Evolutionary conservation across 92 coral and sea anemone genomes (phyloP), one percentile per base, ranked within the genome.

Genomic region (Phenganax marumi): DNA sequence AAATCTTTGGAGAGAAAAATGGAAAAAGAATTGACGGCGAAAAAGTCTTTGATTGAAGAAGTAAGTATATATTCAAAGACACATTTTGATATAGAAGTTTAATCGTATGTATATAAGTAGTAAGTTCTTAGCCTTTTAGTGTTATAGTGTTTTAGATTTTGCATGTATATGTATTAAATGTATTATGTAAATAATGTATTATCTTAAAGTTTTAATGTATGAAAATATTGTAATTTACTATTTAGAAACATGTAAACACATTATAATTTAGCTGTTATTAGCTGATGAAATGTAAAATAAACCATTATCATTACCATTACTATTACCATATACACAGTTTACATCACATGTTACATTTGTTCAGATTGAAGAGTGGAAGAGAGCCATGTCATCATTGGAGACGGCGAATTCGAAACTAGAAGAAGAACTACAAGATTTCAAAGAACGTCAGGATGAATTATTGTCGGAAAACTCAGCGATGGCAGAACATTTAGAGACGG

Each of bases 1-100:
- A 96, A 92, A 77, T 90, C 99, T n/a, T 46, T 88, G 69, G 92
- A 92, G 76, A 86, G 99, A 24, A 96, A 92, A 85, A 92, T 96
- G 75, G 93, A 96, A 77, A 86, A 90, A 49, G 93, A 84, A 73
- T 56, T 82, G 25, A 91, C 91, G 18, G 94, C 91, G 17, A 96
- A 87, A 72, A 89, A 84, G 66, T 89, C 87, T 39, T 89, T 93
- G 48, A 81, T 84, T 62, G 91, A 89, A 19, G 97, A 96, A 90
- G 97, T 91, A 84, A 2, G 12, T 50, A 22, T 8, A 66, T 66
- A n/a, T n/a, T 10, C 21, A 66, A 10, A 66, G 12, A n/a, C 21
- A 10, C 22, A 10, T 10, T 54, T 61, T 26, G 68, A 61, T 16
- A 61, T 61, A 17, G 17, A 61, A 19, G 6, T 17, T 61, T 61